Evolutionary conservation across 1,140 invertebrate genomes (phyloP).

Genomic region (Eupristina koningsbergeri): DNA sequence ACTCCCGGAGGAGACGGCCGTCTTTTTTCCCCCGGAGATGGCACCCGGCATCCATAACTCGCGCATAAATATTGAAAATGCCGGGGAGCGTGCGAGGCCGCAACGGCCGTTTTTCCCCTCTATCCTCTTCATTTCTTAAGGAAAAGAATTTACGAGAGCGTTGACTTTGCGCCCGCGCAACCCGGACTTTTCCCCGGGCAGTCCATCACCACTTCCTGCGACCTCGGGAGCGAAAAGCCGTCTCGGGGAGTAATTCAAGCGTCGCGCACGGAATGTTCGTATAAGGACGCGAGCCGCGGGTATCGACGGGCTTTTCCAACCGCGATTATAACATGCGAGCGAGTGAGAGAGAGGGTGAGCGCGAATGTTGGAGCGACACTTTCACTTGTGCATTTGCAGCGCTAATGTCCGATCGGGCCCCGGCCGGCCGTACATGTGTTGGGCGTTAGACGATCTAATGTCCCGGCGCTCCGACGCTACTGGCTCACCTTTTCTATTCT

Average conservation of each 20-base stretch:
- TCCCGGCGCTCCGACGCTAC: not conserved
- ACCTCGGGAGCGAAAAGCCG: constrained; percentile 18
- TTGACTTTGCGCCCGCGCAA: constrained; percentile 23
- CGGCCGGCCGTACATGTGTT: not conserved
- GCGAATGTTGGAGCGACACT: constrained; percentile 21
- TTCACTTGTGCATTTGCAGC: constrained; percentile 29
- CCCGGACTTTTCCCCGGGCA: not conserved
- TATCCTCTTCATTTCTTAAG: not conserved
- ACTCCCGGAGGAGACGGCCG: not conserved
- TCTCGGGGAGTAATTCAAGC: constrained; percentile 26
- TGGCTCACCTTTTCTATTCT: not conserved
- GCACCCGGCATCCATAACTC: not conserved
- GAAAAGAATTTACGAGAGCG: constrained; percentile 13
- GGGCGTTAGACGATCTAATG: not conserved
- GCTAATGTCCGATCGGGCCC: constrained; percentile 29
- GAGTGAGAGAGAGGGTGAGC: not conserved
- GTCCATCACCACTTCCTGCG: not conserved
- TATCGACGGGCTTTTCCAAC: constrained; percentile 37
- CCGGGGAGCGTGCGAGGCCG: not conserved
- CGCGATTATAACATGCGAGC: not conserved
- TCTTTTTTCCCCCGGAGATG: not conserved
- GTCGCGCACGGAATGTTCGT: constrained; percentile 31
- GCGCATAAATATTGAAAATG: constrained; percentile 20
- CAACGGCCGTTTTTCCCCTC: not conserved
- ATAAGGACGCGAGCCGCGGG: constrained; percentile 20